Conservation (phyloP, 2,888 invertebrate genomes). For the Himalopsyche anomala region DNA sequence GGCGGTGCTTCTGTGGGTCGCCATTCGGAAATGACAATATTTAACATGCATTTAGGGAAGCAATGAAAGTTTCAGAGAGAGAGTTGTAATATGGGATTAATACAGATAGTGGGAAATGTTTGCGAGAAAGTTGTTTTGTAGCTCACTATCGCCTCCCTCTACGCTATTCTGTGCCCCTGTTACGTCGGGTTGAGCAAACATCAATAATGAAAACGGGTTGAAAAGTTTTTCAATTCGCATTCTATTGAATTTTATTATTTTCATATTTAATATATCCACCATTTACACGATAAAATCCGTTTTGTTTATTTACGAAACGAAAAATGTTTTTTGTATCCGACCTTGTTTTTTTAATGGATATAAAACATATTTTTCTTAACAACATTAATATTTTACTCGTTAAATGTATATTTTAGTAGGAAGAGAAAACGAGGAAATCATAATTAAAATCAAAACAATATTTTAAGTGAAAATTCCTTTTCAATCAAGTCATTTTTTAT, state of each 20-base stretch:
- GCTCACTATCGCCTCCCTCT: constrained; percentile 17
- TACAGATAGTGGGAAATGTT: constrained; percentile 37
- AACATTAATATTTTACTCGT: no score
- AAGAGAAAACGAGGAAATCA: no score
- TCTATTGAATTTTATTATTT: constrained; percentile 22
- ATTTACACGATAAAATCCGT: background rate
- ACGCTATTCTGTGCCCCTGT: background rate
- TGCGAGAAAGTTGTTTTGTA: constrained; percentile 42
- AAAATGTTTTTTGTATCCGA: no score
- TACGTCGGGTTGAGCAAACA: constrained; percentile 24
- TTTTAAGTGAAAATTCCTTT: no score
- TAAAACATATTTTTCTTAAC: no score
- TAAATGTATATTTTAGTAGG: no score
- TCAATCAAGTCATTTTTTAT: no score
- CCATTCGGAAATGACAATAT: constrained; percentile 48
- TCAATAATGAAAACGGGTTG: constrained; percentile 38
- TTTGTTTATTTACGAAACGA: no score
- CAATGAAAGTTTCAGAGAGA: constrained; percentile 33
- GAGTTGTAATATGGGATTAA: constrained; percentile 39
- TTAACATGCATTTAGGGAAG: constrained; percentile 52
- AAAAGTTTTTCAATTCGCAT: constrained; percentile 28
- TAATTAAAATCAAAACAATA: no score
- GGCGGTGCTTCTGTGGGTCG: constrained; percentile 45
- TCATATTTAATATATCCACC: background rate
- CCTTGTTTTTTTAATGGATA: no score